Conservation (phyloP, 2,113 vertebrate genomes). For the Cercopithecus mona region DNA sequence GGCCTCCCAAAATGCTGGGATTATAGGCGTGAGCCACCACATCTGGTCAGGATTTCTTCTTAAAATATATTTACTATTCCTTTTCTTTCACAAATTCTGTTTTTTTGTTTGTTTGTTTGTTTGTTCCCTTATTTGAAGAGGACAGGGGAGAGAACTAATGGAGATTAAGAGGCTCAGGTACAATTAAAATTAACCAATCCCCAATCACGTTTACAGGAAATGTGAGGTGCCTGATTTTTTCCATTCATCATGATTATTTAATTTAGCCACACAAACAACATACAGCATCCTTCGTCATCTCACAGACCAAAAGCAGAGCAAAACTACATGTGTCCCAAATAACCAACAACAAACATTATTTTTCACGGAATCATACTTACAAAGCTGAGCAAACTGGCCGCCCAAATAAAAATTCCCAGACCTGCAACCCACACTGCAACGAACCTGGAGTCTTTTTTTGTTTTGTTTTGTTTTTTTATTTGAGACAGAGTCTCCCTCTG, state of each 20-base stretch:
- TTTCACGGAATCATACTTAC: neutral
- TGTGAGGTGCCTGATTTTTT: neutral
- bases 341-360: neutral
- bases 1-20: too few species aligned
- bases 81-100: neutral
- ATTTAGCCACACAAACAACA: neutral
- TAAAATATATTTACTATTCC: neutral
- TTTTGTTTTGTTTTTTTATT: too few species aligned
- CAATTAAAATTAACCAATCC: neutral
- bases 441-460: neutral
- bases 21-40: too few species aligned
- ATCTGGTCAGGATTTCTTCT: neutral
- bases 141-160: neutral
- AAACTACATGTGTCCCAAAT: neutral
- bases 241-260: neutral
- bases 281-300: neutral
- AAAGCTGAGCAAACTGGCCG: neutral
- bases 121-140: neutral
- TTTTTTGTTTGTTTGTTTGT: neutral
- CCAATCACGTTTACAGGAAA: neutral
- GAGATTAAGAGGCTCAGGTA: neutral
- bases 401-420: neutral
- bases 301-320: neutral
- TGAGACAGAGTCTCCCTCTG: too few species aligned
- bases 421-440: rapidly evolving